Conservation (phyloP, 2,797 vertebrate species). For the Thalassophryne amazonica region DNA sequence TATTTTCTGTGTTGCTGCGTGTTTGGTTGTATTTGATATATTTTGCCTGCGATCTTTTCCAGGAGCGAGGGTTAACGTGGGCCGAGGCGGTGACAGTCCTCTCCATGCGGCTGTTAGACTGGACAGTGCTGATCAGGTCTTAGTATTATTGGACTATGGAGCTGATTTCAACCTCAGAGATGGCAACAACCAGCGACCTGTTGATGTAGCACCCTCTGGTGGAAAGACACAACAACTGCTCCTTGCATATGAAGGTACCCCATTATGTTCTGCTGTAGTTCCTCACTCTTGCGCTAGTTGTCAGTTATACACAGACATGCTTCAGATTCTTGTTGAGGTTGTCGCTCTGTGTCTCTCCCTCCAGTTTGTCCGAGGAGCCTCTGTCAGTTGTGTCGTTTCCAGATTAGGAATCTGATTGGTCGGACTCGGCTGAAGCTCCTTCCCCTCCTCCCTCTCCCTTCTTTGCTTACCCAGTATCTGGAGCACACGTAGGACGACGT, state of each 20-base stretch:
- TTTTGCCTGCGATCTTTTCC: neutral
- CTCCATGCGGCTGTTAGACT: slow-evolving; percentile 88
- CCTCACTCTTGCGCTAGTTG: slow-evolving; percentile 68
- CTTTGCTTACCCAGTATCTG: slow-evolving; percentile 86
- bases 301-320: slow-evolving; percentile 21
- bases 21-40: neutral
- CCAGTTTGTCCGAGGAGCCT: slow-evolving; percentile 86
- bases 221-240: slow-evolving; percentile 81
- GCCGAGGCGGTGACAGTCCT: slow-evolving; percentile 85
- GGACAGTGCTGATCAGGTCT: slow-evolving; percentile 81
- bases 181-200: slow-evolving; percentile 80
- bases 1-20: no score
- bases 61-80: slow-evolving; percentile 89
- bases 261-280: neutral
- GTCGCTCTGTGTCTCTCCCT: slow-evolving; percentile 49
- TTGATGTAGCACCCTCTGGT: slow-evolving; percentile 84
- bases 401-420: slow-evolving; percentile 86
- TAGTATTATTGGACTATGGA: slow-evolving; percentile 90
- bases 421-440: slow-evolving; percentile 84
- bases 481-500: slow-evolving; percentile 81
- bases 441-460: slow-evolving; percentile 86
- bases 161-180: slow-evolving; percentile 89
- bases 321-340: neutral
- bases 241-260: slow-evolving; percentile 84
- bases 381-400: slow-evolving; percentile 87